phyloP scores from a whole-genome alignment of 1,140 invertebrate species.

The Penaeus japonicus region DNA sequence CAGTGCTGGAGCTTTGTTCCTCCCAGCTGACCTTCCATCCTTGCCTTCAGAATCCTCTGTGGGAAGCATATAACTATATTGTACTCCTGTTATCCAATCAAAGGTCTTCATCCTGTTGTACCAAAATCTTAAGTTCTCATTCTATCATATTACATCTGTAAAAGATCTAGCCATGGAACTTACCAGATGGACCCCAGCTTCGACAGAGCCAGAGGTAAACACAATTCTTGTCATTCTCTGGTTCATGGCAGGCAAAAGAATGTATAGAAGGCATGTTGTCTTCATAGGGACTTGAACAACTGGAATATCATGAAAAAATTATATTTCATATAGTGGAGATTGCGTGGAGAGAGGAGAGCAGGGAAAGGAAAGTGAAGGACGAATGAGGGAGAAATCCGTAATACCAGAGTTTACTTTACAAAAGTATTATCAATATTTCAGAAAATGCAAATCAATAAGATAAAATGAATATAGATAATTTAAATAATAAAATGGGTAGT shows the following conservation, averaged over 20 bases:
- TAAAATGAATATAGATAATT: too few species aligned
- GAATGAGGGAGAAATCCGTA: neutral
- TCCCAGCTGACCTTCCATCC: conserved; percentile 23
- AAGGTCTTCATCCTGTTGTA: neutral
- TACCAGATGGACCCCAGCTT: conserved; percentile 55
- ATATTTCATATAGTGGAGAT: neutral
- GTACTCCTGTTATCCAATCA: neutral
- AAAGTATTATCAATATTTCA: neutral
- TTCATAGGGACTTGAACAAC: conserved; percentile 63
- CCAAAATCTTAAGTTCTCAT: neutral
- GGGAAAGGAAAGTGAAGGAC: neutral
- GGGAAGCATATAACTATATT: neutral
- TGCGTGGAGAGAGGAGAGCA: neutral
- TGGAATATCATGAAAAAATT: neutral
- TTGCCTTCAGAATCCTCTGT: neutral
- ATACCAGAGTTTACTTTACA: neutral
- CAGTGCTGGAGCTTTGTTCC: conserved; percentile 42
- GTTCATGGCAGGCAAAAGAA: conserved; percentile 78
- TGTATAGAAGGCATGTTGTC: conserved; percentile 72
- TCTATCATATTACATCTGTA: too few species aligned
- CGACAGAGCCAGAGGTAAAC: conserved; percentile 77
- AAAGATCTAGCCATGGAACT: neutral
- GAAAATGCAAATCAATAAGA: neutral
- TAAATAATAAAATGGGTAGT: too few species aligned
- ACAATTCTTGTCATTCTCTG: conserved; percentile 80